Conservation (phyloP, 2,888 invertebrate genomes). For the Diarsia rubi region DNA sequence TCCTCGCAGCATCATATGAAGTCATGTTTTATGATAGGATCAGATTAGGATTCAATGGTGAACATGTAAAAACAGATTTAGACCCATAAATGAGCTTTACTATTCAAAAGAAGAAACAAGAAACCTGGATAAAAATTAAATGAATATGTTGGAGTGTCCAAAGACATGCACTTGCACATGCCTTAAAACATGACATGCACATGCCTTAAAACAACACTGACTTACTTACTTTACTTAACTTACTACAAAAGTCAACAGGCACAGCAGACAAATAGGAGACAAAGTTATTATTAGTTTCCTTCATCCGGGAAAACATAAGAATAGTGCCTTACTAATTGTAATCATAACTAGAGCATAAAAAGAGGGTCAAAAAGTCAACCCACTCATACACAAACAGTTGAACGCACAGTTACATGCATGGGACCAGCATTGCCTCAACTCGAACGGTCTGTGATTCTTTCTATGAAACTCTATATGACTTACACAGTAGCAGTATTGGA, state of each 20-base stretch:
- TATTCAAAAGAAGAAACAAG: background rate
- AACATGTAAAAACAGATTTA: slow-evolving; percentile 16
- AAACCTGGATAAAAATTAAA: background rate
- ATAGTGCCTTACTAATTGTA: slow-evolving; percentile 7
- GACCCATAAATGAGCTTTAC: background rate
- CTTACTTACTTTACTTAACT: background rate
- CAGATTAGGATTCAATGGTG: slow-evolving; percentile 18
- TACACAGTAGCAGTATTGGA: background rate
- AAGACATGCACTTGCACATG: too few relatives aligned
- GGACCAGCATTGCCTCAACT: background rate
- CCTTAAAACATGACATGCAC: background rate
- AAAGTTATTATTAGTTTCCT: slow-evolving; percentile 6
- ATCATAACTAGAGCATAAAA: background rate
- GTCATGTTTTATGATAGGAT: slow-evolving; percentile 30
- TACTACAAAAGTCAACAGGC: background rate
- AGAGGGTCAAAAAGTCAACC: background rate
- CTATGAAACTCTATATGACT: background rate
- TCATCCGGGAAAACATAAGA: slow-evolving; percentile 23
- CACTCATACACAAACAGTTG: background rate
- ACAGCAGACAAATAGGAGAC: background rate
- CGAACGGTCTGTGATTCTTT: background rate
- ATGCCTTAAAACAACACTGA: background rate
- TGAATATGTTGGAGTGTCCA: background rate
- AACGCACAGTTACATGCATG: background rate
- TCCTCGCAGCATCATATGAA: slow-evolving; percentile 24